Evolutionary conservation across 2,888 invertebrate genomes (phyloP), one percentile per base, ranked within the genome.

Genomic region (Apantesis nais): DNA sequence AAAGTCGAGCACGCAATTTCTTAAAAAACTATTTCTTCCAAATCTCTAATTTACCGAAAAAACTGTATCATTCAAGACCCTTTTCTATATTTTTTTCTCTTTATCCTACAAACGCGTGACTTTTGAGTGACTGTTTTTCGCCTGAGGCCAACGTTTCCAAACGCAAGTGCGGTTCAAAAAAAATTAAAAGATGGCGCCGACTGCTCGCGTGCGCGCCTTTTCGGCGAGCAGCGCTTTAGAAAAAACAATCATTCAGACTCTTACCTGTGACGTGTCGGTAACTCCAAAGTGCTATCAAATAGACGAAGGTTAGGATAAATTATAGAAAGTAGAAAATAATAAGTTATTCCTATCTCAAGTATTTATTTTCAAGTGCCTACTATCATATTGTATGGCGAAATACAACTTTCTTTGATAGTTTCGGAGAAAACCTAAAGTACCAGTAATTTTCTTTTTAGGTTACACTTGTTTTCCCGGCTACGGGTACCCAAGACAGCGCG

Each of bases 11-110:
- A 94, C 93, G 94, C 94, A 93, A 94, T 94, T 94, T 94, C 93
- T 93, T 87, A 82, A 80, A 83, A 87, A 86, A 84, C 85, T 81
- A 77, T 81, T 81, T 83, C 84, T 84, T 85, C 88, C 88, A 91
- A 91, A 93, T 93, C 92, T 91, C 93, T 93, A 94, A 94, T 93
- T 94, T 93, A 90, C 90, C 89, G 89, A 94, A 93, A 93, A 94
- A 94, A 94, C 89, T 93, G 85, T 94, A 95, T 94, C 94, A 95
- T 94, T 95, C 91, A 85, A 82, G 87, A 87, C 86, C 90, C 89
- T 91, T 92, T 89, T 86, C 86, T 86, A 83, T 83, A 83, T 88
- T 91, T 90, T 90, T 85, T 68, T 85, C 80, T 81, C 80, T 83
- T 80, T 83, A 67, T 74, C 75, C 74, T 80, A 72, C 81, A 86